Conservation (phyloP, 2,113 vertebrate species). For the Charina bottae region DNA sequence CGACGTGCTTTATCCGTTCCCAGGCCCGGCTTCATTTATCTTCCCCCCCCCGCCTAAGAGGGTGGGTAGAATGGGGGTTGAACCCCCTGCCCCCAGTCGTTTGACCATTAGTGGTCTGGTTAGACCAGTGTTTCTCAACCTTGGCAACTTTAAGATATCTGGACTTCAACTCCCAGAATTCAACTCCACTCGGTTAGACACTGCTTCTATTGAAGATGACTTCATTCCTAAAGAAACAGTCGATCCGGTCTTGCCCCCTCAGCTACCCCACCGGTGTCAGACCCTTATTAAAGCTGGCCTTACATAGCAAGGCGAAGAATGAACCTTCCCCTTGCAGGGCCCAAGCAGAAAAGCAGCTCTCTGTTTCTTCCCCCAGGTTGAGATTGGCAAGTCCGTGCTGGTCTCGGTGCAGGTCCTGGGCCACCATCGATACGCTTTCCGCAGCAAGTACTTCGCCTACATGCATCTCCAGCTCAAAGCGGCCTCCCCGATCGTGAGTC, state of each 20-base stretch:
- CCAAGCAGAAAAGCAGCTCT: not conserved
- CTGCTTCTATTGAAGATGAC: too few species aligned
- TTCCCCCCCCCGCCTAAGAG: too few species aligned
- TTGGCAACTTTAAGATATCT: too few species aligned
- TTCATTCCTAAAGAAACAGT: not conserved
- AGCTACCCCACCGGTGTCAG: not conserved
- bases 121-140: too few species aligned
- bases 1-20: too few species aligned
- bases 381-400: constrained; percentile 66
- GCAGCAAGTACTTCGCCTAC: constrained; percentile 66
- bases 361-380: constrained; percentile 58
- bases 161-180: too few species aligned
- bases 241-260: not conserved
- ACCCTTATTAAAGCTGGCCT: not conserved
- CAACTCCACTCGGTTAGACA: too few species aligned
- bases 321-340: too few species aligned
- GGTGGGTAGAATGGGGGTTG: too few species aligned
- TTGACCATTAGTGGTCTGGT: too few species aligned
- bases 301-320: not conserved
- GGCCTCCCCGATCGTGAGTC: constrained; percentile 65
- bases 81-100: too few species aligned
- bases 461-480: constrained; percentile 71
- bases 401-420: constrained; percentile 65
- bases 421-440: constrained; percentile 60
- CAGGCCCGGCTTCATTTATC: too few species aligned